Conservation (phyloP, 2,113 vertebrate genomes). For the Acanthochromis polyacanthus region DNA sequence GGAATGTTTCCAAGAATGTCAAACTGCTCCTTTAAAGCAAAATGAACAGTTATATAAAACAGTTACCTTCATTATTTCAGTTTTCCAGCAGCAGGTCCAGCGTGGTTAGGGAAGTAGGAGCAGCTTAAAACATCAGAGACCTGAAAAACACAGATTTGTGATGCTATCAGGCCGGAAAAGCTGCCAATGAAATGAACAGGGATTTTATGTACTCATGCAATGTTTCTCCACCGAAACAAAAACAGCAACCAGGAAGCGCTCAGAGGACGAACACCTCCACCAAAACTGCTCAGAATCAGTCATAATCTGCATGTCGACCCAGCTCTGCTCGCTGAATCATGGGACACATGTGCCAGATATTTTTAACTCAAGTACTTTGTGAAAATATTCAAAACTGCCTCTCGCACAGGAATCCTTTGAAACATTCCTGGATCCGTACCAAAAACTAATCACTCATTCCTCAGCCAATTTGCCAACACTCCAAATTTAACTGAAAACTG, state of each 20-base stretch:
- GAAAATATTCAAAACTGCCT: slow-evolving; percentile 15
- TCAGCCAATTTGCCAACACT: not conserved
- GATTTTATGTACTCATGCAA: not conserved
- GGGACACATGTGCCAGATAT: slow-evolving; percentile 9
- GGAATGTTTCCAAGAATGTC: too few relatives aligned
- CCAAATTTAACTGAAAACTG: not conserved
- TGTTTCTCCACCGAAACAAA: not conserved
- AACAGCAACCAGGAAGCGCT: not conserved
- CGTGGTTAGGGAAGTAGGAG: too few relatives aligned
- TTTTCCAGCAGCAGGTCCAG: too few relatives aligned
- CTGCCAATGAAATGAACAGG: not conserved
- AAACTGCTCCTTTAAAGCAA: too few relatives aligned
- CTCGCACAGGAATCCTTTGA: not conserved
- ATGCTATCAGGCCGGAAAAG: not conserved
- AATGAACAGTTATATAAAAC: too few relatives aligned
- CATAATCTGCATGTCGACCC: not conserved
- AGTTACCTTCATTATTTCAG: too few relatives aligned
- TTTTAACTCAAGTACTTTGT: slow-evolving; percentile 7
- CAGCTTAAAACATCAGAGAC: not conserved
- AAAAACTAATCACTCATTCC: not conserved
- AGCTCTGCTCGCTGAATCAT: not conserved
- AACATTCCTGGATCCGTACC: not conserved
- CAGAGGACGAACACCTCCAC: not conserved
- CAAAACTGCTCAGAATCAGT: not conserved
- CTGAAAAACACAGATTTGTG: not conserved